A percentile compares a stretch with the other conserved stretches of the same genome.
phyloP scores from a whole-genome alignment of 2,888 invertebrate genomes.

The Danaus chrysippus region DNA sequence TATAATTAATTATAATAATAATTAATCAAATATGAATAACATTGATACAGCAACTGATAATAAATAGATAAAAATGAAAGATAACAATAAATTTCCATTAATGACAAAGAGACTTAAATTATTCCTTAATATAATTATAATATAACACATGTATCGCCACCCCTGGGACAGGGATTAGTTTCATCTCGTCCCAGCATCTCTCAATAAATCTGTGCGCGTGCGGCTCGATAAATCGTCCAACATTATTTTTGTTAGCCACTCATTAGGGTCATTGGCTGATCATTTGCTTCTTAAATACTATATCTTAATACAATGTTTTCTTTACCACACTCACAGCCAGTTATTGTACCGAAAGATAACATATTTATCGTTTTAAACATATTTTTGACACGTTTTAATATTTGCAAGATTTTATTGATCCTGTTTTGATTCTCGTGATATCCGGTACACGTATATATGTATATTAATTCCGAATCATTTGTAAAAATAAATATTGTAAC shows the following conservation, averaged over 20 bases:
- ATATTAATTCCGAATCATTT: no score
- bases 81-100: not conserved
- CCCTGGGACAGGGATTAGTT: conserved; percentile 68
- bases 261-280: conserved; percentile 78
- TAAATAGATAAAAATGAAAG: no score
- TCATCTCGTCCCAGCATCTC: conserved; percentile 50
- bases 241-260: conserved; percentile 77
- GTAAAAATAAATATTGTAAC: no score
- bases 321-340: conserved; percentile 53
- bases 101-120: not conserved
- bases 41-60: no score
- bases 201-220: conserved; percentile 73
- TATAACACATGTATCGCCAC: conserved; percentile 37
- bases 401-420: not conserved
- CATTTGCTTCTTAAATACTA: conserved; percentile 73
- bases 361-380: conserved; percentile 14
- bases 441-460: no score
- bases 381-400: not conserved
- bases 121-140: not conserved
- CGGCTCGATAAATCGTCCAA: conserved; percentile 73
- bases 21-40: no score
- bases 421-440: no score
- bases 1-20: no score
- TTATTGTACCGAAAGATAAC: conserved; percentile 38
- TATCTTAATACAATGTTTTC: conserved; percentile 55